Conservation (phyloP, 2,888 invertebrate genomes). For the Diloba caeruleocephala region DNA sequence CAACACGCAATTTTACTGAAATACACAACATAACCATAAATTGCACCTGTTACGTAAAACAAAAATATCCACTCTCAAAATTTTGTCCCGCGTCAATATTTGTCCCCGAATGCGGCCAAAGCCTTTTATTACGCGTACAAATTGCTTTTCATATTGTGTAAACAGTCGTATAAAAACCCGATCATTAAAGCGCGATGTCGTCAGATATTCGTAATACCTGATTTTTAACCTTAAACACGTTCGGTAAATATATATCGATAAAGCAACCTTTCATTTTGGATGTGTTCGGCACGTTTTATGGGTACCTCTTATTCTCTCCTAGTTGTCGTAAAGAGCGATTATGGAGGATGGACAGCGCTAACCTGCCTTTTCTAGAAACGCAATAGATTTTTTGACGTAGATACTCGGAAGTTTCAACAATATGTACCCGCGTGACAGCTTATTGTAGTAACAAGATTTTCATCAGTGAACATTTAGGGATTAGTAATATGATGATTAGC, state of each 20-base stretch:
- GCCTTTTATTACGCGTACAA: constrained; percentile 14
- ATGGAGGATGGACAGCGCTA: too few species aligned
- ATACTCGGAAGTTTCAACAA: too few species aligned
- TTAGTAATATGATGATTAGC: too few species aligned
- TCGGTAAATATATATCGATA: constrained; percentile 20
- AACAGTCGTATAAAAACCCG: constrained; percentile 24
- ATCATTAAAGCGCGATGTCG: constrained; percentile 20
- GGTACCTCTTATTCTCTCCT: too few species aligned
- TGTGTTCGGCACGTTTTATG: too few species aligned
- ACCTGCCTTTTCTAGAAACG: too few species aligned
- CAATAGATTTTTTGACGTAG: too few species aligned
- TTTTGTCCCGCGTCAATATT: neutral
- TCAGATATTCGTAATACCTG: constrained; percentile 14
- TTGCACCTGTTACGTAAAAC: constrained; percentile 2
- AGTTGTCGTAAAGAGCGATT: too few species aligned
- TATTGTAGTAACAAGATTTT: too few species aligned
- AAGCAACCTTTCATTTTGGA: constrained; percentile 15
- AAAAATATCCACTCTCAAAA: neutral
- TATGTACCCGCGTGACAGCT: too few species aligned
- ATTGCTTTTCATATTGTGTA: constrained; percentile 33
- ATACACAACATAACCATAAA: constrained; percentile 2
- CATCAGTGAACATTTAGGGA: too few species aligned
- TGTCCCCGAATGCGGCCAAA: constrained; percentile 4
- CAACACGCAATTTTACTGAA: neutral
- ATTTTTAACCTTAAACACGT: constrained; percentile 24